phyloP scores from a whole-genome alignment of 2,113 vertebrate genomes.

The Apteryx owenii region DNA sequence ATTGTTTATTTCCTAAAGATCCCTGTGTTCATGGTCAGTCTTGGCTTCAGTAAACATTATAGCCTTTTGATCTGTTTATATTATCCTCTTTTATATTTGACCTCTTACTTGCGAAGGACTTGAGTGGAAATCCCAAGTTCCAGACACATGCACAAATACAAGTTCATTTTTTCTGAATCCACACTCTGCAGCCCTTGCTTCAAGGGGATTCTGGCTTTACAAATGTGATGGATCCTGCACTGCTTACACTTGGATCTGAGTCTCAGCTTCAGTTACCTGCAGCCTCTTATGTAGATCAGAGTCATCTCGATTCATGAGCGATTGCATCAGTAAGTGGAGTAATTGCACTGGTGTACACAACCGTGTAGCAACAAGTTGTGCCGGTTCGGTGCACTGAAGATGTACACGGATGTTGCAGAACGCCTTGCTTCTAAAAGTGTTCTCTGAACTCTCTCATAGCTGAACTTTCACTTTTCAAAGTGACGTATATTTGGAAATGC shows the following conservation, averaged over 20 bases:
- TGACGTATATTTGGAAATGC: not conserved
- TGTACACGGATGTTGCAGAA: not conserved
- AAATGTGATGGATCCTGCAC: not conserved
- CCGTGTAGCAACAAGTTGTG: not conserved
- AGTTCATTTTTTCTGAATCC: not conserved
- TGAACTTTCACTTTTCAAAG: not conserved
- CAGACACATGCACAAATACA: not conserved
- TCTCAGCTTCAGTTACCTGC: not conserved
- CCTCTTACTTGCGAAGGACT: not conserved
- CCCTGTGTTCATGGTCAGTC: not conserved
- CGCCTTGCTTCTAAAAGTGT: not conserved
- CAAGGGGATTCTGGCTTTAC: not conserved
- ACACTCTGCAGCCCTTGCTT: not conserved
- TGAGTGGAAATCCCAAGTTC: not conserved
- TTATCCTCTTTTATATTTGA: not conserved
- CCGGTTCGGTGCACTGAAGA: not conserved
- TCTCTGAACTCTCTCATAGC: not conserved
- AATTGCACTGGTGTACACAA: not conserved
- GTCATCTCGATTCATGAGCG: not conserved
- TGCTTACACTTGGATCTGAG: not conserved
- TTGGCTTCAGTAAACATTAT: not conserved
- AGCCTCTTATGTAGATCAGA: not conserved
- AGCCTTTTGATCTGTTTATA: not conserved
- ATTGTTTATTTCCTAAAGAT: constrained; percentile 22
- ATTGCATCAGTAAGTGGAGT: not conserved